Evolutionary conservation across 1,140 invertebrate genomes (phyloP).

Genomic region (Drosophila bifasciata): DNA sequence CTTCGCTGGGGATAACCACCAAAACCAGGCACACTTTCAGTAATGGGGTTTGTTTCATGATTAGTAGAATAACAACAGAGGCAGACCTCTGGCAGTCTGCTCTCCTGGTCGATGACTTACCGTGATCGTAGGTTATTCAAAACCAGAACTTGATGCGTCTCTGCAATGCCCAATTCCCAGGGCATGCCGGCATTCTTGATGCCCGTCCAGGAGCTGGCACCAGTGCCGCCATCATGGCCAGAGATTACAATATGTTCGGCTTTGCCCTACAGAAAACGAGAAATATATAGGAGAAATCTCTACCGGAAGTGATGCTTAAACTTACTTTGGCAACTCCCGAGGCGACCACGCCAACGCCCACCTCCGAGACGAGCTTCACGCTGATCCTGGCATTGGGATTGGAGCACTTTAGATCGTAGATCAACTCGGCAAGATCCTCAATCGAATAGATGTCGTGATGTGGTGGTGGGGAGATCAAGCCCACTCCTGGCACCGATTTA

Average conservation of each 20-base stretch:
- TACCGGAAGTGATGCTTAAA: background rate
- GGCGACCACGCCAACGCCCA: conserved; percentile 98
- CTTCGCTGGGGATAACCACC: conserved; percentile 76
- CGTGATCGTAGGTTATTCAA: conserved; percentile 96
- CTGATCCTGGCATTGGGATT: conserved; percentile 98
- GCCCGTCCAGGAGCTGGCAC: conserved; percentile 98
- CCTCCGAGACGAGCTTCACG: conserved; percentile 99
- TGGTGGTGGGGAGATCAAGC: conserved; percentile 98
- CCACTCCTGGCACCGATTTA: conserved; percentile 98
- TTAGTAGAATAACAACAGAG: conserved; percentile 69
- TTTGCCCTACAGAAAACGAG: conserved; percentile 90
- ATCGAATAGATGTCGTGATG: conserved; percentile 99
- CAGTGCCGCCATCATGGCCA: conserved; percentile 99
- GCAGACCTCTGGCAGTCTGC: conserved; percentile 26
- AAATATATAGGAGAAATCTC: too few species aligned
- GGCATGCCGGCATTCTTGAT: conserved; percentile 98
- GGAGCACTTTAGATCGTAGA: conserved; percentile 99
- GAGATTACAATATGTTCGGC: conserved; percentile 99
- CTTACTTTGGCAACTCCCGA: conserved; percentile 97
- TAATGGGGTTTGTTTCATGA: conserved; percentile 79
- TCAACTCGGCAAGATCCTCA: conserved; percentile 98
- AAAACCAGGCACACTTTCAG: conserved; percentile 63
- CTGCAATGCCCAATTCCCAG: conserved; percentile 98
- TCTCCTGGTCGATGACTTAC: conserved; percentile 78
- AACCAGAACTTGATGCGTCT: conserved; percentile 98